Evolutionary conservation across 1,140 invertebrate species (phyloP).

Genomic region (Aleiodes sp.): DNA sequence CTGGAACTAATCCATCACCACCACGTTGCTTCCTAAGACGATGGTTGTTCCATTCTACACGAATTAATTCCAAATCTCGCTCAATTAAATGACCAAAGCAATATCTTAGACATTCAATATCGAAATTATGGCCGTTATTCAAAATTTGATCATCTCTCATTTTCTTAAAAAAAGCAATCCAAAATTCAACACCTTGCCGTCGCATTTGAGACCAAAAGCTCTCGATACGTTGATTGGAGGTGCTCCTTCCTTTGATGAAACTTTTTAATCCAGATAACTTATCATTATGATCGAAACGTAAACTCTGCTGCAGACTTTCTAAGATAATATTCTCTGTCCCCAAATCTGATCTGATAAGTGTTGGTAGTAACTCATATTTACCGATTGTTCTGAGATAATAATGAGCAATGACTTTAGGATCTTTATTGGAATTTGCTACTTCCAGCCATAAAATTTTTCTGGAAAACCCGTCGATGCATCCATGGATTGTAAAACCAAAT

Average conservation of each 20-base stretch:
- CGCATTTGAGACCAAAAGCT: slow-evolving; percentile 29
- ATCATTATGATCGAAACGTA: not conserved
- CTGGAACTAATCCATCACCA: not conserved
- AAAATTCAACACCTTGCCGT: slow-evolving; percentile 19
- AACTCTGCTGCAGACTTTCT: not conserved
- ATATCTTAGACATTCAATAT: slow-evolving; percentile 29
- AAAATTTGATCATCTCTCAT: slow-evolving; percentile 16
- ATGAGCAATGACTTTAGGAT: slow-evolving; percentile 48
- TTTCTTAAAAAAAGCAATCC: slow-evolving; percentile 34
- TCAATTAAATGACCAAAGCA: slow-evolving; percentile 32
- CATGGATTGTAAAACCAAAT: slow-evolving; percentile 46
- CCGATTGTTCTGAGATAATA: slow-evolving; percentile 42
- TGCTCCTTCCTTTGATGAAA: slow-evolving; percentile 34
- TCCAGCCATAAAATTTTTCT: not conserved
- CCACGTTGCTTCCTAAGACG: slow-evolving; percentile 29
- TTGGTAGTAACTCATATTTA: slow-evolving; percentile 22
- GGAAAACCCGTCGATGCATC: slow-evolving; percentile 36
- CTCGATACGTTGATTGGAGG: slow-evolving; percentile 33
- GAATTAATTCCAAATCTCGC: slow-evolving; percentile 21
- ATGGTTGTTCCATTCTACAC: slow-evolving; percentile 31
- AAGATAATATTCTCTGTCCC: slow-evolving; percentile 34
- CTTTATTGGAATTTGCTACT: slow-evolving; percentile 5
- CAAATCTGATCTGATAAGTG: slow-evolving; percentile 37
- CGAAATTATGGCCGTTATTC: slow-evolving; percentile 22
- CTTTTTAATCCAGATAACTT: slow-evolving; percentile 9